Conservation (phyloP, 2,113 vertebrate species). For the Eulemur rufifrons region DNA sequence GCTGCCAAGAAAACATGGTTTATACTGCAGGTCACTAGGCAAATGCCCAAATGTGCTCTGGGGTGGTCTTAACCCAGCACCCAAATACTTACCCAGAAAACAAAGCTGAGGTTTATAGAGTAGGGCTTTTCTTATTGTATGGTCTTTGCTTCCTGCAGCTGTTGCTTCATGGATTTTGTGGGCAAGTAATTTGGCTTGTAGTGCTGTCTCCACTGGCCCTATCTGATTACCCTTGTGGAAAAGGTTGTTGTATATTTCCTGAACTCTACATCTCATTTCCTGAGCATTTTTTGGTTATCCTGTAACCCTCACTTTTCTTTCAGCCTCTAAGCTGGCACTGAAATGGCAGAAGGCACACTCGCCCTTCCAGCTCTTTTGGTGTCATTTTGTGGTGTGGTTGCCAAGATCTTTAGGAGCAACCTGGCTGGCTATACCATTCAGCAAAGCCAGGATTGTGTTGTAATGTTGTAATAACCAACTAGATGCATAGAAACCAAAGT, state of each 20-base stretch:
- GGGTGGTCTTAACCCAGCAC: not conserved
- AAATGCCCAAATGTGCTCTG: not conserved
- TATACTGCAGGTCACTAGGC: not conserved
- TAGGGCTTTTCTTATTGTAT: slow-evolving; percentile 1
- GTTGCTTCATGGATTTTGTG: slow-evolving; percentile 52
- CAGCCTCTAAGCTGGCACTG: not conserved
- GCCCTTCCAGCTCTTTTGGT: not conserved
- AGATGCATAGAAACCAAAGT: not conserved
- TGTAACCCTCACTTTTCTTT: slow-evolving; percentile 7
- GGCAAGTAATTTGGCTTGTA: slow-evolving; percentile 18
- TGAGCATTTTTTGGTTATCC: not conserved
- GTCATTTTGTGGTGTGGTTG: not conserved
- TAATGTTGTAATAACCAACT: not conserved
- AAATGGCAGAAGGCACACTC: not conserved
- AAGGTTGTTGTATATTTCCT: not conserved
- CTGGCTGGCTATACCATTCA: not conserved
- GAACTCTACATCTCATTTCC: slow-evolving; percentile 16
- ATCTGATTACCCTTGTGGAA: not conserved
- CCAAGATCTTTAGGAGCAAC: not conserved
- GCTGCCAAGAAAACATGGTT: not conserved
- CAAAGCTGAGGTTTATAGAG: not conserved
- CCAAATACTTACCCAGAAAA: not conserved
- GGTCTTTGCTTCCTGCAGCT: slow-evolving; percentile 42
- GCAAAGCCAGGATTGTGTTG: slow-evolving; percentile 2
- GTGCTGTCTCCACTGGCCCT: not conserved